Conservation (phyloP, 2,797 vertebrate species). For the Chelonia mydas region DNA sequence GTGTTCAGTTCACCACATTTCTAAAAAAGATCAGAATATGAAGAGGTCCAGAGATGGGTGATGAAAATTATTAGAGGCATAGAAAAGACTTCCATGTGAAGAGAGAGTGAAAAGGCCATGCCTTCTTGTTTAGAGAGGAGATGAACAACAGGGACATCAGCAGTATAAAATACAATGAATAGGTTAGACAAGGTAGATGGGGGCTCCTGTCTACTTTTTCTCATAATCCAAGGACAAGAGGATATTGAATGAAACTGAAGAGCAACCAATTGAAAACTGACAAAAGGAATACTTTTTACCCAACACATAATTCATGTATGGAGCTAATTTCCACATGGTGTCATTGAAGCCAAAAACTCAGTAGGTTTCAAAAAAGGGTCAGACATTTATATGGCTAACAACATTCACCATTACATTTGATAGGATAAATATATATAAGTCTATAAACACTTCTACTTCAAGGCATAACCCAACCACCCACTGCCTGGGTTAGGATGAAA, state of each 20-base stretch:
- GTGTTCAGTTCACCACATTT: neutral
- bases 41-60: neutral
- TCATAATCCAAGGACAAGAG: neutral
- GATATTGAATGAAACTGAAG: neutral
- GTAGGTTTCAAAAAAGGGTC: neutral
- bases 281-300: neutral
- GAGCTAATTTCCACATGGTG: neutral
- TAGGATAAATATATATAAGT: neutral
- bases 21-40: neutral
- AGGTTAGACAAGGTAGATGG: neutral
- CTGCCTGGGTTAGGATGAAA: neutral
- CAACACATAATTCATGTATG: neutral
- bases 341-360: neutral
- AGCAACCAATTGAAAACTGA: neutral
- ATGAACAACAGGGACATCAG: neutral
- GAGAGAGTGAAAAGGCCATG: neutral
- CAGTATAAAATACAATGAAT: rapidly evolving
- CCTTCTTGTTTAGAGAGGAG: neutral
- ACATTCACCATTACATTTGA: neutral
- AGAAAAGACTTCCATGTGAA: neutral
- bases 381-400: neutral
- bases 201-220: neutral
- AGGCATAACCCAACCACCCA: neutral
- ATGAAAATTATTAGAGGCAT: neutral
- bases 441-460: neutral